Evolutionary conservation across 2,888 invertebrate genomes (phyloP).

Genomic region (Rhogogaster chlorosoma): DNA sequence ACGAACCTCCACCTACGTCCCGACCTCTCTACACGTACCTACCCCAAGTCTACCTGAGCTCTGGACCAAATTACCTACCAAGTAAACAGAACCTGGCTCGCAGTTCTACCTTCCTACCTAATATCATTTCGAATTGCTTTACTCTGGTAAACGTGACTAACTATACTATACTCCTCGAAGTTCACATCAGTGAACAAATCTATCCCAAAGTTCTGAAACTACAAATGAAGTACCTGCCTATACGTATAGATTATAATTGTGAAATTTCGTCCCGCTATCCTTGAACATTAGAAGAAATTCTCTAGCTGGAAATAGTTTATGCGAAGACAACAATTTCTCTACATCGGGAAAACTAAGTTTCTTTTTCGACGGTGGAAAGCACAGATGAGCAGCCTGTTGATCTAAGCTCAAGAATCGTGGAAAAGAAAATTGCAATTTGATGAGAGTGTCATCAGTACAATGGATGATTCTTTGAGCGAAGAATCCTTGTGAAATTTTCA

Average conservation of each 20-base stretch:
- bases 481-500: too few species aligned
- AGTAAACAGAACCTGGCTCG: constrained; percentile 26
- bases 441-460: not conserved
- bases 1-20: not conserved
- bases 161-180: not conserved
- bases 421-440: not conserved
- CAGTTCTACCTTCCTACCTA: constrained; percentile 16
- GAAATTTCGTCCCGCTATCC: not conserved
- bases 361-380: not conserved
- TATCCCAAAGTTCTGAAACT: constrained; percentile 4
- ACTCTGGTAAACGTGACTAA: constrained; percentile 41
- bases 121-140: constrained; percentile 37
- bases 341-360: not conserved
- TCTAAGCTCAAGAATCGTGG: not conserved
- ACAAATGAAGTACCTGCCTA: not conserved
- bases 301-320: too few species aligned
- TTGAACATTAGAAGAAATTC: not conserved
- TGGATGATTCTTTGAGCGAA: too few species aligned
- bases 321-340: not conserved
- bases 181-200: constrained; percentile 42
- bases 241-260: not conserved
- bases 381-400: not conserved
- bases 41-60: constrained; percentile 3
- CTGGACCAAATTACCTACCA: constrained; percentile 28
- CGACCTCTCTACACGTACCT: not conserved